Base-by-base conservation (phyloP, 2,797 vertebrate species). In the Cryptoprocta ferox region DNA sequence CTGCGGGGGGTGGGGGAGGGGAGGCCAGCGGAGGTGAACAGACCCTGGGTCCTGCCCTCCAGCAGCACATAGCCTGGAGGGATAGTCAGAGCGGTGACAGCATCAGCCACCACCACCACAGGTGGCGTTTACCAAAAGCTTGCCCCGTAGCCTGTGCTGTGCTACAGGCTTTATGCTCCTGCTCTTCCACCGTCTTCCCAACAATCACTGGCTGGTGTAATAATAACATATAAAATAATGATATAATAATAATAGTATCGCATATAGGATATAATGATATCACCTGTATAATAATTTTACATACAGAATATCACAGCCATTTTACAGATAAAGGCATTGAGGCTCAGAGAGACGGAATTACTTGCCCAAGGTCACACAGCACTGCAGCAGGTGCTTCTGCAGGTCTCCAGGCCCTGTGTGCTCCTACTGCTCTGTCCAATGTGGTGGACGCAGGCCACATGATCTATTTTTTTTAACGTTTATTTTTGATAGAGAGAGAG, bases 101-200 rank as follows among this genome's bases (percentile, higher is more conserved):
- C 6, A n/a, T 61, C 63, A 5, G 12, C 2, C 6, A 0, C 30
- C 11, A 5, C 18, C 24, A 1, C 5, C 13, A 2, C 56, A 8
- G 4, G 24, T 0, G 10, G 10, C 70, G 26, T 32, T 71, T 56
- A 2, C 9, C 26, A 9, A 15, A 42, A 30, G 48, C 37, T 61
- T 19, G 6, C 16, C 28, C 2, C 1, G 6, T 18, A 13, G 66
- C 1, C 0, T 7, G n/a, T 18, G 0, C 5, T 2, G 53, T 2
- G 19, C 85, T 48, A 1, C 0, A 8, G 48, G 56, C 32, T 70
- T 71, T 30, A 5, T 39, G 16, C 19, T 63, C 32, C 5, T 5
- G 18, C 50, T 79, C 13, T 18, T 42, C 18, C 2, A 28, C 45
- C 6, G 12, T 84, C 86, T 71, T 48, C 28, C 13, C 14, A 37